These are phyloP conservation scores for Brevimyrus niger DNA, from an alignment of 2,113 vertebrate genomes.

Conservation along the genomic window DNA sequence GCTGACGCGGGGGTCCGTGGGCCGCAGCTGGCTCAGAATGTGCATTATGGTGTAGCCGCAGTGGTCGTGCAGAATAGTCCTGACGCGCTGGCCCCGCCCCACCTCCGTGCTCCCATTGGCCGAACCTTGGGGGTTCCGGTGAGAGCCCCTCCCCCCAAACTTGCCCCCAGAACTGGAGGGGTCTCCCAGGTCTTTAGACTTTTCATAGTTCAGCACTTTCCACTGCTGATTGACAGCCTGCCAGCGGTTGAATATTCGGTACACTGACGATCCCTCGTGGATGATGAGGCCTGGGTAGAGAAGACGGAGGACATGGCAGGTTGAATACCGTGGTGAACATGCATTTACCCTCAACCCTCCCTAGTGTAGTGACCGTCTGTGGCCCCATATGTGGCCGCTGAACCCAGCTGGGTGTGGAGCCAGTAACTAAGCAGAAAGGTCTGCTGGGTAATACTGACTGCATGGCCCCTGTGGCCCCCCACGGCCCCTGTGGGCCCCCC, in stretches of 20 bases:
- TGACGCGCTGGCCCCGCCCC: conserved; percentile 60
- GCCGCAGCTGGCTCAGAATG: conserved; percentile 75
- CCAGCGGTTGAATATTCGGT: conserved; percentile 83
- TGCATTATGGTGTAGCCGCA: conserved; percentile 77
- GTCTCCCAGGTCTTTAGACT: conserved; percentile 73
- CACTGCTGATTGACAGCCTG: conserved; percentile 82
- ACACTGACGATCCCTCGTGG: conserved; percentile 80
- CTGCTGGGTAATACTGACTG: not conserved
- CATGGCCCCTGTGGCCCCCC: not conserved
- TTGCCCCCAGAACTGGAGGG: conserved; percentile 56
- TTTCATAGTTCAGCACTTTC: conserved; percentile 84
- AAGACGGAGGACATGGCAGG: not conserved
- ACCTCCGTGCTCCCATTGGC: conserved; percentile 45
- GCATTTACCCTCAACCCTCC: not conserved
- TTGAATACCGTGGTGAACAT: not conserved
- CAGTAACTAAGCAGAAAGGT: not conserved
- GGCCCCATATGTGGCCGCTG: not conserved
- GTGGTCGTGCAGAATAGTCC: conserved; percentile 77
- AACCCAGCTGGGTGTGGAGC: not conserved
- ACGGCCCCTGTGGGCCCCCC: no score
- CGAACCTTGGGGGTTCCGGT: conserved; percentile 53
- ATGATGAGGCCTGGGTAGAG: conserved; percentile 62
- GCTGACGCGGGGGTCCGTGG: conserved; percentile 61
- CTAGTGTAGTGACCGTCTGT: not conserved
- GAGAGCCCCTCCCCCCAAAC: conserved; percentile 55